These are phyloP conservation scores for Leptopilina myrica DNA, from an alignment of 2,888 invertebrate genomes.

Conservation along the genomic window DNA sequence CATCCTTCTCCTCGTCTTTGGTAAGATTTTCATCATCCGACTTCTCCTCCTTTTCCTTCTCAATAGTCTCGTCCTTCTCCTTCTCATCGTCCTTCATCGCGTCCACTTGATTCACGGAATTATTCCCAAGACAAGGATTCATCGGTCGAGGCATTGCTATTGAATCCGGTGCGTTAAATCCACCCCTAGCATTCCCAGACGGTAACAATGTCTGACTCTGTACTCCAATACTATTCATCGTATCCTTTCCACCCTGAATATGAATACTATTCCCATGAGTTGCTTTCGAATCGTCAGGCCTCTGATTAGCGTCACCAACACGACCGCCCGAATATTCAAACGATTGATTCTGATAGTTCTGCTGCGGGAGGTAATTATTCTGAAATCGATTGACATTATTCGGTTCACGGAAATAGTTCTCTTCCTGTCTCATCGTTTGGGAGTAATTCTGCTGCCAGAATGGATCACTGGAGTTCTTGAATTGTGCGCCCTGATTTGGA, in stretches of 20 bases:
- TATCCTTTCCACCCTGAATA: conserved; percentile 60
- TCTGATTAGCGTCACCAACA: conserved; percentile 60
- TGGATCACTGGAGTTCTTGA: conserved; percentile 69
- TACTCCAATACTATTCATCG: conserved; percentile 57
- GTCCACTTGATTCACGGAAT: conserved; percentile 65
- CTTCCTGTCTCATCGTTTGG: conserved; percentile 66
- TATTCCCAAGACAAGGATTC: conserved; percentile 56
- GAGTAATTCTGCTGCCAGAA: conserved; percentile 76
- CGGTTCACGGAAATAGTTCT: conserved; percentile 67
- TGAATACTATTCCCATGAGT: conserved; percentile 50
- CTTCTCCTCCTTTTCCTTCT: conserved; percentile 80
- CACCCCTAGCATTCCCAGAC: conserved; percentile 54
- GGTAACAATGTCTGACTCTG: conserved; percentile 63
- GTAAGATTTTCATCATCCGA: conserved; percentile 71
- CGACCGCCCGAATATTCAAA: conserved; percentile 65
- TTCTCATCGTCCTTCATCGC: conserved; percentile 77
- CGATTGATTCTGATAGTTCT: conserved; percentile 65
- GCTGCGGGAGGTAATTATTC: conserved; percentile 72
- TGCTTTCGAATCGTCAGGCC: conserved; percentile 58
- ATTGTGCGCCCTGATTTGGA: conserved; percentile 61
- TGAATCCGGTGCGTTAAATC: conserved; percentile 56
- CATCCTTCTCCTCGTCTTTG: conserved; percentile 80
- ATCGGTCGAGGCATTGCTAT: conserved; percentile 54
- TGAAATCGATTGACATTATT: conserved; percentile 75
- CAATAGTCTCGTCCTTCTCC: conserved; percentile 78